phyloP scores from a whole-genome alignment of 2,888 invertebrate species.

The Agriopis aurantiaria region DNA sequence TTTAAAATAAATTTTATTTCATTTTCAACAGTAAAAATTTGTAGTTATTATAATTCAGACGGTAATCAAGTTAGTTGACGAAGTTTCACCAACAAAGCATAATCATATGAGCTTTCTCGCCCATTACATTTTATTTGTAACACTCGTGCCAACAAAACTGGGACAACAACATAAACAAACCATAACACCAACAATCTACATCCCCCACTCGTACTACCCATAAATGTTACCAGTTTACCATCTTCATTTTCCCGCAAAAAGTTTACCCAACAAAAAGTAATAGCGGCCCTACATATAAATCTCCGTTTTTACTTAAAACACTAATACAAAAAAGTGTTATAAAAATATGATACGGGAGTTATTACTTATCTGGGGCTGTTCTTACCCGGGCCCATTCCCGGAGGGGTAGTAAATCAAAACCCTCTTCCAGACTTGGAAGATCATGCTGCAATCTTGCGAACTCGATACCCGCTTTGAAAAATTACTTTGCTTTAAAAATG shows the following conservation, averaged over 20 bases:
- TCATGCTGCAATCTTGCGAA: conserved; percentile 67
- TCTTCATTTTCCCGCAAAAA: conserved; percentile 31
- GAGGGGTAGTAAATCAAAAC: conserved; percentile 70
- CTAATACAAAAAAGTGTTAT: conserved; percentile 61
- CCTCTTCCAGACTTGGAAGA: conserved; percentile 72
- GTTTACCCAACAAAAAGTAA: conserved; percentile 34
- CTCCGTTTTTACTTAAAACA: conserved; percentile 59
- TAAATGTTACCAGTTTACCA: conserved; percentile 34
- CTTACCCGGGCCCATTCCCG: conserved; percentile 51
- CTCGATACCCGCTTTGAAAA: conserved; percentile 63
- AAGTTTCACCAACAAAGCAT: conserved; percentile 14
- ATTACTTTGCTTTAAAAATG: conserved; percentile 54
- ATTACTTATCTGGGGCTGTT: conserved; percentile 63
- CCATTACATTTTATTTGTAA: conserved; percentile 27
- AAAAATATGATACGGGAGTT: conserved; percentile 68
- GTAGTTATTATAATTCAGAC: neutral
- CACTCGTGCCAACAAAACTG: conserved; percentile 26
- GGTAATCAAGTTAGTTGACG: neutral
- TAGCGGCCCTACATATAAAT: conserved; percentile 54
- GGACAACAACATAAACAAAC: conserved; percentile 34
- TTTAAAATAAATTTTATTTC: no score
- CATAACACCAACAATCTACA: conserved; percentile 31
- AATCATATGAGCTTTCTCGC: conserved; percentile 26
- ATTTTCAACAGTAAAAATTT: neutral
- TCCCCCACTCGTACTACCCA: conserved; percentile 30